Evolutionary conservation across 2,888 invertebrate species (phyloP).

Genomic region (Xanthia togata): DNA sequence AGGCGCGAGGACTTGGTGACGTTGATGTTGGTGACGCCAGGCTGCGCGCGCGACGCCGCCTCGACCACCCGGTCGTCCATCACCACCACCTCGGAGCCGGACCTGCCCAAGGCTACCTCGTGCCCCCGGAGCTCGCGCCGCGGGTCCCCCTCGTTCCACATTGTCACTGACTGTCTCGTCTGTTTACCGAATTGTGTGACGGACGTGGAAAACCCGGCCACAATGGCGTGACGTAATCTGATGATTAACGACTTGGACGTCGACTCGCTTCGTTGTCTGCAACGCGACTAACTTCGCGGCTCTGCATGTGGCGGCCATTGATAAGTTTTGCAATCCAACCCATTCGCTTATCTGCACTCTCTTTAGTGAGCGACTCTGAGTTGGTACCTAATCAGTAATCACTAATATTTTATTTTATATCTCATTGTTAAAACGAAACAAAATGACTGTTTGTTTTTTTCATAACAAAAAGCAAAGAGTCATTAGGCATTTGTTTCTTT

Average conservation of each 20-base stretch:
- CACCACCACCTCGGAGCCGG: conserved; percentile 75
- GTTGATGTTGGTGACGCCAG: conserved; percentile 77
- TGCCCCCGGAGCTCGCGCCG: conserved; percentile 63
- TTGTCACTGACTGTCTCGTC: conserved; percentile 65
- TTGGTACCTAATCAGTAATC: conserved; percentile 39
- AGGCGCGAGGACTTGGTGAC: conserved; percentile 80
- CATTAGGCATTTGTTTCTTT: neutral
- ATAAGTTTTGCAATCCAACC: conserved; percentile 60
- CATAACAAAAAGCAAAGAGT: conserved; percentile 7
- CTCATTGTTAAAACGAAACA: conserved; percentile 7
- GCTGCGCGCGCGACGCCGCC: conserved; percentile 66
- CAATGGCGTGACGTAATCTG: conserved; percentile 67
- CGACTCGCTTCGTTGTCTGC: conserved; percentile 68
- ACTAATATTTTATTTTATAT: conserved; percentile 29
- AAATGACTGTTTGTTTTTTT: neutral
- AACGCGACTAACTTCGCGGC: conserved; percentile 75
- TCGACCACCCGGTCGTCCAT: conserved; percentile 71
- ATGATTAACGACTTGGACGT: conserved; percentile 68
- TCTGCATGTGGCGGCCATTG: conserved; percentile 47
- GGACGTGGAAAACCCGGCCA: conserved; percentile 64
- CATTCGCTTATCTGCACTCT: conserved; percentile 64
- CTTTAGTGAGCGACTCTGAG: conserved; percentile 20
- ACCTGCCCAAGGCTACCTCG: conserved; percentile 63
- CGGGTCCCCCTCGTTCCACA: conserved; percentile 72
- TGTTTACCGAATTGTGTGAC: conserved; percentile 48